Evolutionary conservation across 2,797 vertebrate species (phyloP).

Genomic region (Pempheris klunzingeri): DNA sequence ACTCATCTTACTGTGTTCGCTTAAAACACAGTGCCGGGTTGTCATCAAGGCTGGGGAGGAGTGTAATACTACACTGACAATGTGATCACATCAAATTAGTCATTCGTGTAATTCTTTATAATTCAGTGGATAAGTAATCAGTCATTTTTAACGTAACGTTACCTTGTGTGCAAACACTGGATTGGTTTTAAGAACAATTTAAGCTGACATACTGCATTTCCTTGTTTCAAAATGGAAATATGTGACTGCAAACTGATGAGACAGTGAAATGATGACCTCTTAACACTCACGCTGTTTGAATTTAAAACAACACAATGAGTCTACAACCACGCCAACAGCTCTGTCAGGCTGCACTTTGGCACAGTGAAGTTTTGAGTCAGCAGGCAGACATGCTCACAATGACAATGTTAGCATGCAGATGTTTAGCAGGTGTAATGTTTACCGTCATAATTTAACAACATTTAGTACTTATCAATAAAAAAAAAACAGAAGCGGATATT

Average conservation of each 20-base stretch:
- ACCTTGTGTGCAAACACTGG: background rate
- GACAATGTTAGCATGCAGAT: background rate
- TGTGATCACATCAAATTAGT: background rate
- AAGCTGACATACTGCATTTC: background rate
- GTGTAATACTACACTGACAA: conserved; percentile 13
- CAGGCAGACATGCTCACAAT: background rate
- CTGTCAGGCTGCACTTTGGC: background rate
- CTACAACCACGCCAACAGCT: background rate
- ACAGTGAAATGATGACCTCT: conserved; percentile 22
- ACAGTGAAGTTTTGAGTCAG: background rate
- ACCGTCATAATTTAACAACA: background rate
- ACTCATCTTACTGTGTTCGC: conserved; percentile 46
- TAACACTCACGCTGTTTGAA: conserved; percentile 5
- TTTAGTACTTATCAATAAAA: background rate
- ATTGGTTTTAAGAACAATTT: conserved; percentile 7
- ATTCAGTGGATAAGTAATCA: background rate
- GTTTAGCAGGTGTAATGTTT: background rate
- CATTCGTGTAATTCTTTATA: background rate
- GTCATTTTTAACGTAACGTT: background rate
- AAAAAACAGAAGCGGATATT: background rate
- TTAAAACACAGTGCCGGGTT: conserved; percentile 33
- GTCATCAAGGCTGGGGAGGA: conserved; percentile 9
- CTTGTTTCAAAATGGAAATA: background rate
- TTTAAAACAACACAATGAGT: conserved; percentile 12
- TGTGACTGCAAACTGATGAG: background rate